These are phyloP conservation scores for Alligator mississippiensis DNA, from an alignment of 2,113 vertebrate species.

Conservation along the genomic window DNA sequence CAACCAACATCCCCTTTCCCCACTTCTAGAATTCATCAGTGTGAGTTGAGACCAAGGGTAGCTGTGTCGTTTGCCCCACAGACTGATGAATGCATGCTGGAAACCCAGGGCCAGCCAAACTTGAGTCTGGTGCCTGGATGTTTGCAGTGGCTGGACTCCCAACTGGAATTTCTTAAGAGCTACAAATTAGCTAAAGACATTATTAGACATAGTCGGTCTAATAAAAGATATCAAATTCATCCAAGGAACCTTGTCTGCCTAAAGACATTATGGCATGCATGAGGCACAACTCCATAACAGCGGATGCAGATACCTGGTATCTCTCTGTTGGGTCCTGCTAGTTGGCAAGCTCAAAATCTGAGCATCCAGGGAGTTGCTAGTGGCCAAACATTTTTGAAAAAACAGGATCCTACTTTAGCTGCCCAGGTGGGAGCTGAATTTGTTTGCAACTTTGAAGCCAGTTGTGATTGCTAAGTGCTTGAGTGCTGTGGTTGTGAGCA, in stretches of 20 bases:
- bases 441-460: neutral
- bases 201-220: too few relatives aligned
- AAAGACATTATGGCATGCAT: too few relatives aligned
- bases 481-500: neutral
- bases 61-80: neutral
- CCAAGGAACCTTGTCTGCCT: neutral
- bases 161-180: neutral
- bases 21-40: too few relatives aligned
- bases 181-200: neutral
- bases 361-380: accelerated
- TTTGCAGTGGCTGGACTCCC: neutral
- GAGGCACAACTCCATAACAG: too few relatives aligned
- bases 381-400: neutral
- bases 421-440: neutral
- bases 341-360: too few relatives aligned
- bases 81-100: too few relatives aligned
- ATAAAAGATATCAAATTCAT: too few relatives aligned
- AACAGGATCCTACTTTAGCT: neutral
- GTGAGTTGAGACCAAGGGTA: too few relatives aligned
- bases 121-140: too few relatives aligned
- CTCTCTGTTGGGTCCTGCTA: too few relatives aligned
- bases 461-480: neutral
- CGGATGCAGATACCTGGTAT: too few relatives aligned
- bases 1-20: neutral
- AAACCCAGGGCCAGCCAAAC: too few relatives aligned